phyloP scores from a whole-genome alignment of 2,888 invertebrate genomes.

The Watsonalla cultraria region DNA sequence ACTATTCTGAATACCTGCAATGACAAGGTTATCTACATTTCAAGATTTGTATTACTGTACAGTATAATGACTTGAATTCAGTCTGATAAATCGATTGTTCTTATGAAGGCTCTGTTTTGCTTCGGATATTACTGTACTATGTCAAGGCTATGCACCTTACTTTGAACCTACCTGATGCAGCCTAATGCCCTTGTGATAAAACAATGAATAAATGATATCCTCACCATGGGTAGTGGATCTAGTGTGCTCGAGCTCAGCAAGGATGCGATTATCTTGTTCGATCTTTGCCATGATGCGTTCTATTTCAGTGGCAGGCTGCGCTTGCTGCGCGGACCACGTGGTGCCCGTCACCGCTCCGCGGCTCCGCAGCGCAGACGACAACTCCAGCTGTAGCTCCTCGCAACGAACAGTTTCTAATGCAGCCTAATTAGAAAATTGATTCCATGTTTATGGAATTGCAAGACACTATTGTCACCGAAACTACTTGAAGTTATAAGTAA shows the following conservation, averaged over 20 bases:
- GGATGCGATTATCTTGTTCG: constrained; percentile 92
- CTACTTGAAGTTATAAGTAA: no score
- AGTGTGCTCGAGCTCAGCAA: constrained; percentile 93
- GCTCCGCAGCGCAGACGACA: constrained; percentile 83
- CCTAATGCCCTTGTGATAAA: neutral
- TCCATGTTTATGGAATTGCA: neutral
- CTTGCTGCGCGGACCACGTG: constrained; percentile 60
- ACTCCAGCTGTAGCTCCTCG: constrained; percentile 93
- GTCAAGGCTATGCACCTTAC: neutral
- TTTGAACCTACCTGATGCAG: constrained; percentile 6
- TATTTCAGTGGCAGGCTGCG: constrained; percentile 85
- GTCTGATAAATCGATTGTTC: no score
- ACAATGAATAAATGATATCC: neutral
- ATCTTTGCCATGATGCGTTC: constrained; percentile 97
- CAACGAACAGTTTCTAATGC: constrained; percentile 85
- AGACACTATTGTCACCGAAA: neutral
- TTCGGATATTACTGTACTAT: no score
- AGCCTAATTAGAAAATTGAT: constrained; percentile 55
- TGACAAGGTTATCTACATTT: constrained; percentile 4
- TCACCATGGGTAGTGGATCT: constrained; percentile 83
- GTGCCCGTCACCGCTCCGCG: constrained; percentile 55
- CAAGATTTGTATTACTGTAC: no score
- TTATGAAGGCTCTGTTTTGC: no score
- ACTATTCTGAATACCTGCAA: constrained; percentile 80
- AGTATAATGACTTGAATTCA: no score